phyloP scores from a whole-genome alignment of 2,797 vertebrate genomes.

The Sebastes kiyomatsui region DNA sequence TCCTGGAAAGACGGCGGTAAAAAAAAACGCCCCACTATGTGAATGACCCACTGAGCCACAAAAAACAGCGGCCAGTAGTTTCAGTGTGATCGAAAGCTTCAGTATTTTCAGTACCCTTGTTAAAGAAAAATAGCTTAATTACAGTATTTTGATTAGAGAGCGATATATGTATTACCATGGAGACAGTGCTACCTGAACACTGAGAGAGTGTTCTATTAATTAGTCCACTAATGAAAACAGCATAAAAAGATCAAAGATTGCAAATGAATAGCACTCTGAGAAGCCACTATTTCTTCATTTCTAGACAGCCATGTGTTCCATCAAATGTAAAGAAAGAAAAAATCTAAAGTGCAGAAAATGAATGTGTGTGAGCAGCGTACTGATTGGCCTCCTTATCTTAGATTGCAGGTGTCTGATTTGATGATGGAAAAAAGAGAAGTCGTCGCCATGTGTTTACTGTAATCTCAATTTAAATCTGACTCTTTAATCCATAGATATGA shows the following conservation, averaged over 20 bases:
- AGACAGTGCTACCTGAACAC: constrained; percentile 29
- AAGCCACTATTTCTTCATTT: constrained; percentile 17
- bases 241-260: neutral
- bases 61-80: neutral
- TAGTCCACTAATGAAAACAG: constrained; percentile 7
- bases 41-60: neutral
- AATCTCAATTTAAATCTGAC: constrained; percentile 70
- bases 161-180: constrained; percentile 46
- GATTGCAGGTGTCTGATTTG: constrained; percentile 78
- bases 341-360: constrained; percentile 39
- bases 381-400: constrained; percentile 77
- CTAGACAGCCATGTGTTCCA: constrained; percentile 5
- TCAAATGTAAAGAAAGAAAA: constrained; percentile 10
- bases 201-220: neutral
- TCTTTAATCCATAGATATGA: constrained; percentile 72
- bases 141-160: constrained; percentile 25
- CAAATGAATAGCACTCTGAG: neutral
- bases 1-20: neutral
- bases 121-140: constrained; percentile 24
- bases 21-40: neutral
- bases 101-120: no score
- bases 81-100: neutral
- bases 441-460: constrained; percentile 49
- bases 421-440: constrained; percentile 32
- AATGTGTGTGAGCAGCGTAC: constrained; percentile 27